Evolutionary conservation across 2,888 invertebrate genomes (phyloP), one percentile per base, ranked within the genome.

Genomic region (Onchidella celtica): DNA sequence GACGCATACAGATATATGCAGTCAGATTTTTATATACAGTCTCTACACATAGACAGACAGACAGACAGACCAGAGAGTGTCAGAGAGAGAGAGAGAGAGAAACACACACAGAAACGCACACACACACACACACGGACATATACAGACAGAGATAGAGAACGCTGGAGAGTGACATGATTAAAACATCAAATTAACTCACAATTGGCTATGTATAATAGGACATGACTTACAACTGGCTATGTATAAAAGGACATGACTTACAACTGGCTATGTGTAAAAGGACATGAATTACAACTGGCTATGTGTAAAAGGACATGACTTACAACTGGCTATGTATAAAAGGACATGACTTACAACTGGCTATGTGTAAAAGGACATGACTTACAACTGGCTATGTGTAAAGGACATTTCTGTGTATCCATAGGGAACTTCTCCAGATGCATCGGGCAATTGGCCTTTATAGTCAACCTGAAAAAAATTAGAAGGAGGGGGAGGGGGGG

Each of bases 381-480:
- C 89, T 95, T 94, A 96, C 96, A 96, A 90, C 96, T 96, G 83
- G 96, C 96, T 89, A 97, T 95, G 93, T 95, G 96, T 59, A 91
- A 93, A 0, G 96, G 96, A 91, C 96, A 97, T 86, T 95, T 94
- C 92, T 96, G 96, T 69, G 96, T 96, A 91, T 97, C 97, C 96
- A 97, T 96, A 1, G 97, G 97, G 91, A 96, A 97, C 91, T 96
- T 96, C 75, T 92, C 96, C 79, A 97, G 94, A 93, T 96, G 96
- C 97, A 97, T 97, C 3, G 96, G 96, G 89, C 97, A 97, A 63
- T 96, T 96, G 36, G 97, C 96, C 93, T 96, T 96, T 88, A 97
- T 96, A 63, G 97, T 97, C 87, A 97, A 93, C 89, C 96, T 96
- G 82, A 2, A 40, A 4, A 3, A n/a, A n/a, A n/a, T n/a, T n/a